A percentile compares a stretch with the other conserved stretches of the same genome.
phyloP scores from a whole-genome alignment of 2,113 vertebrate genomes.

The Prinia subflava region DNA sequence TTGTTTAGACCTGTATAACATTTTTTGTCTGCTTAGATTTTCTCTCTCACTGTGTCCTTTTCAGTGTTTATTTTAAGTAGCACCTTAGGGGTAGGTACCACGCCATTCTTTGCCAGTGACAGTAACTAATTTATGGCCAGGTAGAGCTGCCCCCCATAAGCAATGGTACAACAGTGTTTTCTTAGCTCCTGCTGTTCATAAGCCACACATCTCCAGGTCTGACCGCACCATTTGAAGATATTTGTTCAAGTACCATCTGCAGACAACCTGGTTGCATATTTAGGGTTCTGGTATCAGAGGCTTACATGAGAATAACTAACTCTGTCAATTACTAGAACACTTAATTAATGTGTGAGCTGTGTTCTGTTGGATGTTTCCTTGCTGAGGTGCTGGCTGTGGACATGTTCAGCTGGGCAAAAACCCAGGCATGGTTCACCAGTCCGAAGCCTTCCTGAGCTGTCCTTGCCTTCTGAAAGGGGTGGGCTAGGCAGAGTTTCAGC shows the following conservation, averaged over 20 bases:
- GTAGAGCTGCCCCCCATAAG: not conserved
- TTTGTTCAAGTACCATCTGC: not conserved
- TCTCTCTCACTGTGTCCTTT: not conserved
- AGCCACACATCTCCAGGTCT: not conserved
- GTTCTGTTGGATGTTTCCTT: not conserved
- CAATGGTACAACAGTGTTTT: not conserved
- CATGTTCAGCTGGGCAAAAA: not conserved
- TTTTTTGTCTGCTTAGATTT: not conserved
- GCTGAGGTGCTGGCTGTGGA: not conserved
- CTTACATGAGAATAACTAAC: not conserved
- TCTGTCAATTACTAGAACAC: not conserved
- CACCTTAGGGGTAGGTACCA: not conserved
- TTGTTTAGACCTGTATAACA: not conserved
- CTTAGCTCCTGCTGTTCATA: not conserved
- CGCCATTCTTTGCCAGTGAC: not conserved
- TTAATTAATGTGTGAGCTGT: not conserved
- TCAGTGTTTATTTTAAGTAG: not conserved
- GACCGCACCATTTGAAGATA: not conserved
- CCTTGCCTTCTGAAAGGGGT: not conserved
- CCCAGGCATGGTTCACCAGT: not conserved
- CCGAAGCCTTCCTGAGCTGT: not conserved
- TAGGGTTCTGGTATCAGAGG: not conserved
- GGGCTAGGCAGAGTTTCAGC: not conserved
- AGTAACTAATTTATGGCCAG: not conserved
- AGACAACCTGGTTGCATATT: not conserved